Base-by-base conservation (phyloP, 2,113 vertebrate species). In the Thermophis baileyi region DNA sequence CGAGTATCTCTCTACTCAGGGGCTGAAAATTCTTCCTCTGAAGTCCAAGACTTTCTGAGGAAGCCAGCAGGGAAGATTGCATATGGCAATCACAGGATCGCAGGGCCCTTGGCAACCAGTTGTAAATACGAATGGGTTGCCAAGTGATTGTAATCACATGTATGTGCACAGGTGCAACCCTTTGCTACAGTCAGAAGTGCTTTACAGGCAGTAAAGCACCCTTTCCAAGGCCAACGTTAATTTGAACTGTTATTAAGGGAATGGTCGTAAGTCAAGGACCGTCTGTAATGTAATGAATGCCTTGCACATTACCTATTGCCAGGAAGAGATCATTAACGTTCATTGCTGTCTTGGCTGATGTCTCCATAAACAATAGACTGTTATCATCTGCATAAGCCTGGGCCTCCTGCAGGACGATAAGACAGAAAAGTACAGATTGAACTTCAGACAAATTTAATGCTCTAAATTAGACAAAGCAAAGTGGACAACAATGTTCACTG, bases 331-430 rank as follows among this genome's bases (percentile, higher is more conserved):
- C 98, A 2, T 98, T 98, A 51, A 98, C 98, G 86, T 98, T 98
- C 98, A 98, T 98, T 24, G 98, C 98, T 2, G 98, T 98, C 97
- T 98, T 98, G 94, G 98, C 98, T 8, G 98, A 98, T 2, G 98
- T 98, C 97, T 98, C 98, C 98, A 98, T 98, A 96, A 98, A 98
- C 95, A 98, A 95, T 35, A 98, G 96, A 94, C 98, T 98, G 97
- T 98, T 98, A 96, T 98, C 98, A 88, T 98, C 98, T 69, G 98
- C 98, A 44, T 98, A 98, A 0, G 97, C 98, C 94, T 98, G 98
- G 11, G 98, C 98, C 93, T 98, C 98, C 98, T 98, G 95, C 0
- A 94, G 95, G 20, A 88, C 46, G 87, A 22, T 11, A 0, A 0
- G 0, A 0, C 22, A 89, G 27, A 89, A 27, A 92, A 53, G 40